Evolutionary conservation across 2,888 invertebrate genomes (phyloP).

Genomic region (Patella pellucida): DNA sequence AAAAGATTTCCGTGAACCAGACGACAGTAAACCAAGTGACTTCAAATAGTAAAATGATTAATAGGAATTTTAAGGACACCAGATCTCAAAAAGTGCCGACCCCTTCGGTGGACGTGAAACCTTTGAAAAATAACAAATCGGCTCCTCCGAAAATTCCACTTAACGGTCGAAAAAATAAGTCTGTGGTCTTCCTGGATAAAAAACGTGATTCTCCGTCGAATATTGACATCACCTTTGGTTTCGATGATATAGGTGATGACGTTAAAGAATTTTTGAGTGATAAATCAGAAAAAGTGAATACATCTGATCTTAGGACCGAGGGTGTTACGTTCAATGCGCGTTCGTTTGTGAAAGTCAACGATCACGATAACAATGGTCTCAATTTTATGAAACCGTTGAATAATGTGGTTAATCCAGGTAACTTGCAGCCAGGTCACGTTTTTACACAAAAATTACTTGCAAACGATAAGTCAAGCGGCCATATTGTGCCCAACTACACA

Average conservation of each 20-base stretch:
- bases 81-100: not conserved
- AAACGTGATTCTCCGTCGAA: conserved; percentile 46
- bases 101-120: not conserved
- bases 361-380: not conserved
- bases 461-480: not conserved
- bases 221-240: conserved; percentile 61
- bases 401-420: not conserved
- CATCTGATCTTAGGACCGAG: conserved; percentile 13
- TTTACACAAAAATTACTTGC: not conserved
- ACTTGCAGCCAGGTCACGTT: not conserved
- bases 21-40: not conserved
- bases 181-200: conserved; percentile 61
- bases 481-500: not conserved
- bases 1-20: not conserved
- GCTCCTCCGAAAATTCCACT: conserved; percentile 14
- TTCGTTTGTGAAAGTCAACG: not conserved
- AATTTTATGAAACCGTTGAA: not conserved
- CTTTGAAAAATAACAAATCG: not conserved
- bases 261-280: not conserved
- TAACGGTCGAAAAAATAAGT: conserved; percentile 38
- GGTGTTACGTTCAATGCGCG: conserved; percentile 15
- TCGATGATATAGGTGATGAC: conserved; percentile 43
- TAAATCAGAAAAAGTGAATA: conserved; percentile 13
- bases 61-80: no score
- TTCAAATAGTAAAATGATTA: not conserved